Evolutionary conservation across 2,797 vertebrate genomes (phyloP).

Genomic region (Schizothorax lantsangensis): DNA sequence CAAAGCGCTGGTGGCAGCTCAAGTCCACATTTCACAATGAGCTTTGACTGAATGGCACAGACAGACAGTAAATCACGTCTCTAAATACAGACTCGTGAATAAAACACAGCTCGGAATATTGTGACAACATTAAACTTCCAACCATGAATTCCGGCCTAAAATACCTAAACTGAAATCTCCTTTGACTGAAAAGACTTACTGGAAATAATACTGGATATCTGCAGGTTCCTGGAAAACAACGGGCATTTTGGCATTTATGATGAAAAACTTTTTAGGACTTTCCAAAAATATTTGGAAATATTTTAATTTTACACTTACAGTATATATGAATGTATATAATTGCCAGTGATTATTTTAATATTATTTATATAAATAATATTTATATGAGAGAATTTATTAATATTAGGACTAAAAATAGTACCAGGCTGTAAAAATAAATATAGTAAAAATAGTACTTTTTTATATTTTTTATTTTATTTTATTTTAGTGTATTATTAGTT

Average conservation of each 20-base stretch:
- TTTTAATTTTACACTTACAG: neutral
- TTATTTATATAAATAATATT: neutral
- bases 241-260: neutral
- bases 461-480: too few relatives aligned
- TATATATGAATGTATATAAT: neutral
- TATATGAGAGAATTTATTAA: neutral
- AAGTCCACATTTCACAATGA: constrained; percentile 56
- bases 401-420: too few relatives aligned
- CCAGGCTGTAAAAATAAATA: too few relatives aligned
- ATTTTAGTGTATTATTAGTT: too few relatives aligned
- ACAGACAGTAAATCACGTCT: constrained; percentile 59
- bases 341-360: neutral
- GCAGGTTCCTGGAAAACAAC: neutral
- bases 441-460: too few relatives aligned
- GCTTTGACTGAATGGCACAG: constrained; percentile 54
- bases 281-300: neutral
- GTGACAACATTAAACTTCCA: neutral
- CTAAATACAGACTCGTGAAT: constrained; percentile 52
- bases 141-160: neutral
- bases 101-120: constrained; percentile 9
- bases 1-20: constrained; percentile 63
- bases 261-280: neutral
- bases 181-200: neutral
- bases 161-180: neutral
- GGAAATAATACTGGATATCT: neutral